Percentiles rank a stretch among this genome's conserved stretches.
These are phyloP conservation scores for Clanis bilineata DNA, from an alignment of 2,888 invertebrate species.

Conservation along the genomic window DNA sequence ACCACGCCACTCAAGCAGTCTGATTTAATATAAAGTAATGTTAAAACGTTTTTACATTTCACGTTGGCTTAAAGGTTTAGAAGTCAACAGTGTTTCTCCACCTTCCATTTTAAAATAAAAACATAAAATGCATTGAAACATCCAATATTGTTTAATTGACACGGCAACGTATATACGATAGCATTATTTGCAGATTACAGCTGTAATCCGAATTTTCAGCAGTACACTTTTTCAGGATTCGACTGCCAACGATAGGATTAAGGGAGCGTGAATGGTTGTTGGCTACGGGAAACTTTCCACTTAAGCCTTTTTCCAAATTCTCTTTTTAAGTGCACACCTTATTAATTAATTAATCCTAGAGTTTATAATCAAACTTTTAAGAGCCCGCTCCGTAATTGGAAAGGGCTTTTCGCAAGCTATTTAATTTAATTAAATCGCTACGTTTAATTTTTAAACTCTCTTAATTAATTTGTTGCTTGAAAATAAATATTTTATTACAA, in stretches of 20 bases:
- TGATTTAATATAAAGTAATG: not conserved
- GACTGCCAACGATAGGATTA: conserved; percentile 56
- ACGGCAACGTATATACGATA: conserved; percentile 35
- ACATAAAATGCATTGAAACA: not conserved
- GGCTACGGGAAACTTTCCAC: conserved; percentile 55
- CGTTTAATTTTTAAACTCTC: conserved; percentile 2
- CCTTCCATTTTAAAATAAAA: not conserved
- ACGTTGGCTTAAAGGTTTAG: not conserved
- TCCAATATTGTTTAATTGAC: conserved; percentile 36
- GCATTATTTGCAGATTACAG: conserved; percentile 55
- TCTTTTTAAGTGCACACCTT: conserved; percentile 64
- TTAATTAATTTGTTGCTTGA: conserved; percentile 24
- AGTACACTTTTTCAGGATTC: conserved; percentile 55
- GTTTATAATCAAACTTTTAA: conserved; percentile 53
- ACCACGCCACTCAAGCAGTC: no score
- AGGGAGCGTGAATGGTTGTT: conserved; percentile 38
- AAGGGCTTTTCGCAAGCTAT: conserved; percentile 32
- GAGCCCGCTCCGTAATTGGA: conserved; percentile 39
- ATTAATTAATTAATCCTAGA: conserved; percentile 68
- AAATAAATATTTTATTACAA: not conserved
- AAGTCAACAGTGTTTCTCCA: not conserved
- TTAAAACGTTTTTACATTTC: not conserved
- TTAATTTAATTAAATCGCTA: conserved; percentile 26
- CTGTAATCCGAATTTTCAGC: conserved; percentile 63
- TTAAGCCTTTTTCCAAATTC: conserved; percentile 63